Base-by-base conservation (phyloP, 2,113 vertebrate species). In the Chloroceryle aenea region DNA sequence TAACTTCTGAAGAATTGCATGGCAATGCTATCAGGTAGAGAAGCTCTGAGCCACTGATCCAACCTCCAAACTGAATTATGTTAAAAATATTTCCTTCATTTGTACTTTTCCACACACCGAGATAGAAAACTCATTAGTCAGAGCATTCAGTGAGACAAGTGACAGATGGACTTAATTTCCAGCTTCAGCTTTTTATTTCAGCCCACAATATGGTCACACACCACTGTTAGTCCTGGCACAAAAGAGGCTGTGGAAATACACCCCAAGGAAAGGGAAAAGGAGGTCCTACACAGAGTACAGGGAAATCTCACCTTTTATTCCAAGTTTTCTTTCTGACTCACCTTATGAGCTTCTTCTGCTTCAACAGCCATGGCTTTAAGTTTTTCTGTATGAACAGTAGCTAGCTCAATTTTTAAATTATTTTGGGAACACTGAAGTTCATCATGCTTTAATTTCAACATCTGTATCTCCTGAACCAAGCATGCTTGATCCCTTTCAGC, bases 291-390 rank as follows among this genome's bases (percentile, higher is more conserved):
- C 14, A 32, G 21, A 0, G 6, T 12, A 58, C 27, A n/a, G 10
- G 16, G 7, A 69, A 76, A 50, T 69, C 40, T 45, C 18, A 86
- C 30, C 26, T 76, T 47, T n/a, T 32, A 4, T 8, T 12, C 4
- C 58, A 90, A 7, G 2, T 78, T 58, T 67, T 47, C 38, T 40
- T 87, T 73, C 27, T 72, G 17, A 55, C 97, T 97, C 67, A 99
- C 99, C 98, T 99, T 98, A 96, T 98, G 98, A 50, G 95, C 93
- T 14, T 72, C 97, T 91, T 95, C 97, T 67, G 99, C 96, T 96
- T 99, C 97, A 7, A 93, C 74, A 40, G 98, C 97, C 98, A 98
- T 98, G 66, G 97, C 95, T 88, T 95, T 98, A 71, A 98, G 98
- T 42, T 98, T 98, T 48, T 98, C 98, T n/a, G 98, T 76, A 82